phyloP scores from a whole-genome alignment of 2,888 invertebrate genomes.

The Cremastobaeus sp. region DNA sequence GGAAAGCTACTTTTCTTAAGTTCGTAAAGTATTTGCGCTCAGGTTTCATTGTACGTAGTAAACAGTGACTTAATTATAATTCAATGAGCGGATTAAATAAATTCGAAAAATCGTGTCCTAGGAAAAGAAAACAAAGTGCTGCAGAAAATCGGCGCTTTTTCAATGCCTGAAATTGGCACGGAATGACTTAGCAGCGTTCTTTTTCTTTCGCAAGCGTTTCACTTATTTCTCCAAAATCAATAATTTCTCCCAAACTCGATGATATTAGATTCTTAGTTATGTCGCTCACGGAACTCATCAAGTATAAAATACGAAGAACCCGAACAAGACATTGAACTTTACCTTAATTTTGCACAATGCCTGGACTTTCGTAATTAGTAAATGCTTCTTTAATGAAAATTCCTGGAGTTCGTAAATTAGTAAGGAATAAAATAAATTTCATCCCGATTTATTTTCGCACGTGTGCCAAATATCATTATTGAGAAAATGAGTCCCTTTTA shows the following conservation, averaged over 20 bases:
- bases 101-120: constrained; percentile 31
- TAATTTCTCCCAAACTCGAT: constrained; percentile 60
- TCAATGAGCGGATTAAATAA: constrained; percentile 40
- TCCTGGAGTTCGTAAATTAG: background rate
- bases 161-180: constrained; percentile 70
- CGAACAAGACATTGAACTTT: constrained; percentile 13
- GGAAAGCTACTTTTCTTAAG: constrained; percentile 5
- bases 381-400: background rate
- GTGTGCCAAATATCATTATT: too few species aligned
- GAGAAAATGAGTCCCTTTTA: too few species aligned
- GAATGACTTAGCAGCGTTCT: constrained; percentile 72
- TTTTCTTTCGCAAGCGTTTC: constrained; percentile 55
- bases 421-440: too few species aligned
- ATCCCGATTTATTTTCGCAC: too few species aligned
- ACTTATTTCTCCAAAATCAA: constrained; percentile 66
- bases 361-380: background rate
- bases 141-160: constrained; percentile 29
- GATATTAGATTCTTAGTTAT: constrained; percentile 43
- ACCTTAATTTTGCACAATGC: background rate
- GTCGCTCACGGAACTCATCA: constrained; percentile 11
- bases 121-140: constrained; percentile 42
- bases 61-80: constrained; percentile 40
- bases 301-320: constrained; percentile 9
- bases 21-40: constrained; percentile 1
- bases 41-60: constrained; percentile 8